Evolutionary conservation across 2,113 vertebrate species (phyloP), one percentile per base, ranked within the genome.

Genomic region (Prietella phreatophila): DNA sequence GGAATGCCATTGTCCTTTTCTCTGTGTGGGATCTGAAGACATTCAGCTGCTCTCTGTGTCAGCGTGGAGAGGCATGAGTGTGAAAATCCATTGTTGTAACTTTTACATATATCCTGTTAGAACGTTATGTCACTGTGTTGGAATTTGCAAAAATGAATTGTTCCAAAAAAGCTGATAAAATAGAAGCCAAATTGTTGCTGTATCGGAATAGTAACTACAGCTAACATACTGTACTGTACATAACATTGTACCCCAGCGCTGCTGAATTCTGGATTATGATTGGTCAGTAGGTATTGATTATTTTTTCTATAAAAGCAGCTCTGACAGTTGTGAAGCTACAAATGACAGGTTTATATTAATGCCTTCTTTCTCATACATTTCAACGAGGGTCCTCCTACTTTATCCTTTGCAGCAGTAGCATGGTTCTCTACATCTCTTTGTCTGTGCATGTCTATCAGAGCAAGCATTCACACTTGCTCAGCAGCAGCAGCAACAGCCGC

Each of bases 1-100:
- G 87, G 67, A 85, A 85, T 91, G 79, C 85, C 85, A 89, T 92
- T 91, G 89, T 92, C 88, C 89, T 87, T 61, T 50, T 19, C n/a
- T 39, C 60, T 6, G 13, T 86, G 61, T 73, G 69, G 19, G 73
- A 87, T 87, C 86, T 87, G 60, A 87, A 87, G 87, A 83, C 85
- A 33, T 86, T 84, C 80, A 81, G 75, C 82, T 81, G 47, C 83
- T 83, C 47, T 61, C 27, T 1, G 20, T 30, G 53, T 86, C 85
- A 80, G 47, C n/a, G 3, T 63, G 42, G n/a, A 17, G 42, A 25
- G 27, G 69, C 39, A 10, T 9, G n/a, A 78, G 73, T 88, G 58
- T 53, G 58, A 84, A 83, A 63, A 76, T 58, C 65, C 39, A 86
- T 86, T 86, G 76, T 86, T 67, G 20, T 36, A 67, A 25, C 30